These are phyloP conservation scores for Steinernema scapterisci DNA, from an alignment of 2,888 invertebrate species.

Conservation along the genomic window DNA sequence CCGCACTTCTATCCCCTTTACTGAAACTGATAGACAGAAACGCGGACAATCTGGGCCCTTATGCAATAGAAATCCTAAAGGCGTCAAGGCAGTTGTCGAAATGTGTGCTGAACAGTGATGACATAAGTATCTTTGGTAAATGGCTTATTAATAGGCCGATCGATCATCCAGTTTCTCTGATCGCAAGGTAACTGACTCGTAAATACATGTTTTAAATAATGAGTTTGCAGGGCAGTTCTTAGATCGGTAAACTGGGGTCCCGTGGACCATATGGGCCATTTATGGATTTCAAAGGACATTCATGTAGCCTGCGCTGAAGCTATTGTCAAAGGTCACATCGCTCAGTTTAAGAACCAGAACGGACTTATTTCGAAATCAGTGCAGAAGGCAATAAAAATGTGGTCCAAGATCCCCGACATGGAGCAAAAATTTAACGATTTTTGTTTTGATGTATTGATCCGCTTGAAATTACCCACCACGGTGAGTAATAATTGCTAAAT, in stretches of 20 bases:
- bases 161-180: slow-evolving; percentile 55
- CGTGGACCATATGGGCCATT: slow-evolving; percentile 36
- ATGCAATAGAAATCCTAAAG: slow-evolving; percentile 61
- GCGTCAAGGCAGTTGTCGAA: slow-evolving; percentile 47
- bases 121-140: slow-evolving; percentile 58
- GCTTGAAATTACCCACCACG: slow-evolving; percentile 56
- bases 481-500: slow-evolving; percentile 37
- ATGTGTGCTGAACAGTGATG: slow-evolving; percentile 52
- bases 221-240: slow-evolving; percentile 26
- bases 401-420: slow-evolving; percentile 57
- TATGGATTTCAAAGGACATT: slow-evolving; percentile 58
- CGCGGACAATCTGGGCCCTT: slow-evolving; percentile 59
- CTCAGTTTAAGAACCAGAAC: slow-evolving; percentile 61
- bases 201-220: not conserved
- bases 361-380: slow-evolving; percentile 62
- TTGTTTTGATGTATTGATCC: slow-evolving; percentile 65
- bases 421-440: slow-evolving; percentile 64
- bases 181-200: slow-evolving; percentile 49
- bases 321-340: slow-evolving; percentile 63
- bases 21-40: slow-evolving; percentile 56
- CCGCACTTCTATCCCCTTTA: slow-evolving; percentile 52
- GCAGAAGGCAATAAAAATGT: slow-evolving; percentile 58
- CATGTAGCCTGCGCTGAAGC: slow-evolving; percentile 59
- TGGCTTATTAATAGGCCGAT: slow-evolving; percentile 62
- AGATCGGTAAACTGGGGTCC: slow-evolving; percentile 39